Evolutionary conservation across 2,888 invertebrate genomes (phyloP).

Genomic region (Macaria notata): DNA sequence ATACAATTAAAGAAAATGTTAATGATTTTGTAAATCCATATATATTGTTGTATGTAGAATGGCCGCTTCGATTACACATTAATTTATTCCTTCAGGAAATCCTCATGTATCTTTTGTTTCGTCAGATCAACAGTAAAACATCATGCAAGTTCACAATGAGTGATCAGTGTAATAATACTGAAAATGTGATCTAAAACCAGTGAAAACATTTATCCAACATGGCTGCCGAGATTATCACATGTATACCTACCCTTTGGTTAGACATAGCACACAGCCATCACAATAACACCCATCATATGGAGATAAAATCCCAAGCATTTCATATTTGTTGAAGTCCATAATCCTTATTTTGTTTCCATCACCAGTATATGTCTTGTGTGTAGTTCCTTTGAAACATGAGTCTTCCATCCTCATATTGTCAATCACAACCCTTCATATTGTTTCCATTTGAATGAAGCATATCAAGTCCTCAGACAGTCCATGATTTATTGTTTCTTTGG

Average conservation of each 20-base stretch:
- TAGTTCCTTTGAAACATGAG: too few relatives aligned
- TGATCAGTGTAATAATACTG: slow-evolving; percentile 72
- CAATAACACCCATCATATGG: slow-evolving; percentile 18
- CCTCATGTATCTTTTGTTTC: slow-evolving; percentile 34
- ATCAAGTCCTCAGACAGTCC: slow-evolving; percentile 19
- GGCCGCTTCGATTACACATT: slow-evolving; percentile 42
- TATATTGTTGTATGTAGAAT: slow-evolving; percentile 40
- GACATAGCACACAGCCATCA: slow-evolving; percentile 36
- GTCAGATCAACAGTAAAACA: slow-evolving; percentile 32
- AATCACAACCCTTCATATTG: not conserved
- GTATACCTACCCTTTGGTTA: slow-evolving; percentile 53
- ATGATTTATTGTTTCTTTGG: slow-evolving; percentile 27
- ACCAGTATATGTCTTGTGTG: not conserved
- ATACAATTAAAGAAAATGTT: slow-evolving; percentile 51
- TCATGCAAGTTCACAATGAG: slow-evolving; percentile 40
- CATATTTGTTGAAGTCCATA: slow-evolving; percentile 23
- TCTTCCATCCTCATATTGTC: too few relatives aligned
- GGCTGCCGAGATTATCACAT: slow-evolving; percentile 38
- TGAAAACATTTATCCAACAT: slow-evolving; percentile 62
- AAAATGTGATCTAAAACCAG: slow-evolving; percentile 75
- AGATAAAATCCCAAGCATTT: slow-evolving; percentile 54
- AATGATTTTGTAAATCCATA: slow-evolving; percentile 37
- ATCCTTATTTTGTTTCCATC: not conserved
- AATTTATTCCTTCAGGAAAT: slow-evolving; percentile 34
- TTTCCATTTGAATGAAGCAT: slow-evolving; percentile 19